Evolutionary conservation across 2,888 invertebrate genomes (phyloP), one percentile per base, ranked within the genome.

Genomic region (Hydroisotoma schaefferi): DNA sequence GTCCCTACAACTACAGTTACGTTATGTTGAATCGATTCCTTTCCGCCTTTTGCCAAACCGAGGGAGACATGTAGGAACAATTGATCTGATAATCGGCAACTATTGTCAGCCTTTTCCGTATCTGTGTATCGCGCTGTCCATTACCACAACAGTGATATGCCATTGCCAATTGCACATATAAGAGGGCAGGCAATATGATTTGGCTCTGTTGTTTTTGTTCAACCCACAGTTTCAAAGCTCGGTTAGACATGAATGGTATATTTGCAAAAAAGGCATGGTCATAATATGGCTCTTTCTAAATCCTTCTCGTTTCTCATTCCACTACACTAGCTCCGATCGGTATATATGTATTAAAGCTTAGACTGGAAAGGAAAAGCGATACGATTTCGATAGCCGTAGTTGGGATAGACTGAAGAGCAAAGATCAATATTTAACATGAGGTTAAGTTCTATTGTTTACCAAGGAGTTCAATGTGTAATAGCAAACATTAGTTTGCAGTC

Each of bases 251-350:
- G 20, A 40, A 40, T 10, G 40, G 8, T n/a, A 8, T 52, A 52
- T 52, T 52, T 52, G 37, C 51, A 52, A 52, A 52, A 33, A 52
- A 28, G 51, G 29, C 51, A 33, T 52, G 51, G 29, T 37, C 51
- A 8, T 40, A 20, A 4, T 20, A 15, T 40, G n/a, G 5, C 40
- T 40, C n/a, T 40, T 20, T 40, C 40, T n/a, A n/a, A n/a, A n/a
- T n/a, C n/a, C n/a, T n/a, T n/a, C n/a, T n/a, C n/a, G n/a, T n/a
- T n/a, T n/a, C n/a, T n/a, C n/a, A n/a, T n/a, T n/a, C n/a, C n/a
- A n/a, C n/a, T n/a, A n/a, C n/a, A n/a, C n/a, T n/a, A n/a, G n/a
- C n/a, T n/a, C n/a, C n/a, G n/a, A n/a, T n/a, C n/a, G n/a, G n/a
- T n/a, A n/a, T n/a, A n/a, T n/a, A n/a, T n/a, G n/a, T n/a, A n/a